Base-by-base conservation (phyloP, 1,140 invertebrate genomes). In the Drosophila insularis region DNA sequence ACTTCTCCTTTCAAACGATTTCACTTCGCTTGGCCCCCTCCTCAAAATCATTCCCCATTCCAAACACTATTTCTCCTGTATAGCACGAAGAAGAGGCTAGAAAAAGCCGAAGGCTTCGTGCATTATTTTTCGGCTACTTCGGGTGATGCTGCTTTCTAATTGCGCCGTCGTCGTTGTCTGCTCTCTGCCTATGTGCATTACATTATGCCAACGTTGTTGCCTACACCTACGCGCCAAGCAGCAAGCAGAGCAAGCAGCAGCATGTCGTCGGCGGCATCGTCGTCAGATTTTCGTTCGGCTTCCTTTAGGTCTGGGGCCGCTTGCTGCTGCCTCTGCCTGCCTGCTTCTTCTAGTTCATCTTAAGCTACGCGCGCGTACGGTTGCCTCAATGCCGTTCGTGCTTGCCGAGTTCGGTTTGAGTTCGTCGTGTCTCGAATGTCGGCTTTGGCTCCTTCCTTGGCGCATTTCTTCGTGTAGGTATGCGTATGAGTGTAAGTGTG, bases 321-420 rank as follows among this genome's bases (percentile, higher is more conserved):
- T 63, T 74, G 80, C 73, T 81, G 75, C 71, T 63, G 64, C 78
- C 63, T 76, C 65, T 74, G 74, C 67, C 76, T 81, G 81, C 86
- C 81, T 89, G 86, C 81, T 90, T 87, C 89, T 90, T 90, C 89
- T 90, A 90, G 89, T 90, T 78, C 79, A 85, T 91, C 89, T 90
- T 90, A 90, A 89, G 89, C 89, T 85, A 86, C 85, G 73, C 86
- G 79, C 75, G 79, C 80, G 89, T 80, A 89, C 89, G 81, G 89
- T 85, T 71, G 72, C 64, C 74, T 63, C 63, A 19, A 50, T 50
- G 62, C 78, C 80, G 69, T 73, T 74, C 63, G 73, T 80, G 61
- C 43, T 68, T 65, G 68, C 55, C 64, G 71, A 71, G 56, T 66
- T 71, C 67, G 53, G 63, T 53, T 62, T 85, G 67, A 69, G 31